Evolutionary conservation across 2,113 vertebrate species (phyloP), one percentile per base, ranked within the genome.

Genomic region (Taurulus bubalis): DNA sequence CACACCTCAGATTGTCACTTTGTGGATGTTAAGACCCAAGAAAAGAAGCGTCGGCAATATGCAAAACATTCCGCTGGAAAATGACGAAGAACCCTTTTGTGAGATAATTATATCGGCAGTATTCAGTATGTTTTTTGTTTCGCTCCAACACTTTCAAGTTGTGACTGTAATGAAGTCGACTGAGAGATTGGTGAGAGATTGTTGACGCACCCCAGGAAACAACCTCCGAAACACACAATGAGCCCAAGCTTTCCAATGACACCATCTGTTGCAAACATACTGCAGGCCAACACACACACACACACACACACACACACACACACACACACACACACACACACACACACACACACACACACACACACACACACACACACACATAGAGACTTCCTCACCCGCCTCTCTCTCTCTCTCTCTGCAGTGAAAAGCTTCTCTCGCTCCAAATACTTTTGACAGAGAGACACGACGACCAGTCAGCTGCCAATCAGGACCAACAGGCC

Each of bases 381-480:
- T n/a, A n/a, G n/a, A n/a, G n/a, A n/a, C 66, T 60, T 16, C 11
- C 58, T 63, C 42, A 18, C 72, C 10, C 20, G 1, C 28, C 24
- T 40, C 49, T 69, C 40, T 42, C 53, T 56, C n/a, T 40, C 60
- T 36, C 24, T 69, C 63, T 72, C 68, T 77, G 87, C 94, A 99
- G 98, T 98, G 95, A 98, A 95, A 95, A 97, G 95, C 92, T 96
- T 98, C 85, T 96, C 97, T 88, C 96, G 94, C 88, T 96, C 97
- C 94, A 97, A 98, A 91, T 98, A 97, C 95, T 98, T 96, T 94
- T 99, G 96, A 98, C 92, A 30, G 89, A 90, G 51, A 74, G 87
- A 90, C 93, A 85, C 75, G 92, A 93, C 69, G 87, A 95, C 91
- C 93, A 94, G 76, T 94, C 96, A 93, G 95, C 96, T 87, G 90